These are phyloP conservation scores for Daboia siamensis DNA, from an alignment of 2,113 vertebrate species.

Conservation along the genomic window DNA sequence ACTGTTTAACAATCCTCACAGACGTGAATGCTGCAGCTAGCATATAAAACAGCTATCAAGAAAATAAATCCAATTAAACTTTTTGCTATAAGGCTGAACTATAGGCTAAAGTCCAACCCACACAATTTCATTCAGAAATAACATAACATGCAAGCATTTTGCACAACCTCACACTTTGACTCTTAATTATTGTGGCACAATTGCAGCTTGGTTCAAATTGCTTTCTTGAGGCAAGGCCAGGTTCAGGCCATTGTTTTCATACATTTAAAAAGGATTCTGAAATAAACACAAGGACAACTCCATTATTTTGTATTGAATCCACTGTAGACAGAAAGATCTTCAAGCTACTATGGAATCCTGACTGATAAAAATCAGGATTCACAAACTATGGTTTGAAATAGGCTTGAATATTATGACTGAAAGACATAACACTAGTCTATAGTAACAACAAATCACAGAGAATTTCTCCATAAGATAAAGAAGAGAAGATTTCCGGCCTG, in stretches of 20 bases:
- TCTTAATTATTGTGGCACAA: constrained; percentile 6
- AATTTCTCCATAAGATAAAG: background rate
- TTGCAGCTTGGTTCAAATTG: background rate
- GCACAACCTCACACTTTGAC: background rate
- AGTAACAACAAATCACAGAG: background rate
- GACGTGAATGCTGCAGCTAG: background rate
- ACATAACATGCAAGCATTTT: background rate
- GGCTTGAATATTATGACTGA: background rate
- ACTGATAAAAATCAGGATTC: background rate
- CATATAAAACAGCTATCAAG: background rate
- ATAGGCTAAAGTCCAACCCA: background rate
- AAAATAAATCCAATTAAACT: constrained; percentile 20
- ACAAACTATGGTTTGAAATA: background rate
- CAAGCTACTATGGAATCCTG: background rate
- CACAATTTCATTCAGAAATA: background rate
- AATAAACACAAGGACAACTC: background rate
- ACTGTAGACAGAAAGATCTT: background rate
- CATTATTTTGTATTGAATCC: background rate
- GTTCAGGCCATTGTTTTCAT: background rate
- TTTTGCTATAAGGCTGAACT: background rate
- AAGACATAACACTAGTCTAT: background rate
- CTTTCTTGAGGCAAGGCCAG: background rate
- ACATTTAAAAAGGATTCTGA: background rate
- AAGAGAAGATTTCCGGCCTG: background rate
- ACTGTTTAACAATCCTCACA: background rate